phyloP scores from a whole-genome alignment of 2,113 vertebrate species.

The Pachycephala philippinensis region DNA sequence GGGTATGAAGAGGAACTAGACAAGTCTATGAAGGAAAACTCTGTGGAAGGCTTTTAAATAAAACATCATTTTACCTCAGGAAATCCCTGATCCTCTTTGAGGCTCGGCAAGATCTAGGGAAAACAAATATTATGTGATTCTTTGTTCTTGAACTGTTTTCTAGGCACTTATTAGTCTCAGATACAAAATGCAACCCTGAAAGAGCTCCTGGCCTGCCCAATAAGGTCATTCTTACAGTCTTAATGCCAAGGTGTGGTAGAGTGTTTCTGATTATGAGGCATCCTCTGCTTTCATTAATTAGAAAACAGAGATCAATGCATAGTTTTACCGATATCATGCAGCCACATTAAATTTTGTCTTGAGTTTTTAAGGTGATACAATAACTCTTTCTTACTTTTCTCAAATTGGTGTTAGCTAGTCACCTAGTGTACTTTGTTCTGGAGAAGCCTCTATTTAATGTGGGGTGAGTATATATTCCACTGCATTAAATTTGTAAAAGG shows the following conservation, averaged over 20 bases:
- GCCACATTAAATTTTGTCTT: not conserved
- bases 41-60: not conserved
- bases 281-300: not conserved
- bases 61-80: not conserved
- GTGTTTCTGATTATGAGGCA: not conserved
- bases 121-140: not conserved
- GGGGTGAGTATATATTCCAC: not conserved
- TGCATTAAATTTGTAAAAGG: constrained; percentile 25
- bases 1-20: not conserved
- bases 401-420: not conserved
- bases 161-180: not conserved
- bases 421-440: not conserved
- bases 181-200: not conserved
- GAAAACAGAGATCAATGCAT: not conserved
- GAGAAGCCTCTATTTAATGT: not conserved
- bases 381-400: not conserved
- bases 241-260: accelerated
- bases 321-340: not conserved
- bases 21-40: not conserved
- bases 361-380: not conserved
- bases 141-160: not conserved
- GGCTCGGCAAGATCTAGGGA: not conserved
- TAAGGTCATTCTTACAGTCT: not conserved
- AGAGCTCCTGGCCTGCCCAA: not conserved
- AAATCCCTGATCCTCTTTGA: not conserved